These are phyloP conservation scores for Sardinella longiceps DNA, from an alignment of 2,797 vertebrate genomes.

Conservation along the genomic window DNA sequence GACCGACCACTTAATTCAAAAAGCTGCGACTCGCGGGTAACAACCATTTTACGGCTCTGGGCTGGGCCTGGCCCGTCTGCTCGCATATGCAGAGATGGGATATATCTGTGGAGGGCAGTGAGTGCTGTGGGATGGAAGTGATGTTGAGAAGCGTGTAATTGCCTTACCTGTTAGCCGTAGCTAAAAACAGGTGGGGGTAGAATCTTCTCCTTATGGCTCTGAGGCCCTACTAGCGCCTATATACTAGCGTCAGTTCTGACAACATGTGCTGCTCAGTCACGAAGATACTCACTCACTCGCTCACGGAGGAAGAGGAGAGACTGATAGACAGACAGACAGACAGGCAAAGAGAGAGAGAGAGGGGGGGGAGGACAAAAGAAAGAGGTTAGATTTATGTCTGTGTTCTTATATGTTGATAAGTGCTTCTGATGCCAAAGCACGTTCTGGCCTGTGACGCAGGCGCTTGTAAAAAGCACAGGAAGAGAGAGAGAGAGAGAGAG, in stretches of 20 bases:
- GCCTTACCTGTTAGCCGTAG: constrained; percentile 36
- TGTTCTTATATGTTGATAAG: not conserved
- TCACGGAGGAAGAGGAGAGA: not conserved
- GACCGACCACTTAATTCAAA: constrained; percentile 67
- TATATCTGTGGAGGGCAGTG: constrained; percentile 46
- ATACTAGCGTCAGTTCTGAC: not conserved
- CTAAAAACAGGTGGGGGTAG: constrained; percentile 27
- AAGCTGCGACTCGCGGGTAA: constrained; percentile 56
- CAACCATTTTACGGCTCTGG: constrained; percentile 67
- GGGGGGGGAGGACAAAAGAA: not conserved
- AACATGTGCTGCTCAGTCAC: constrained; percentile 16
- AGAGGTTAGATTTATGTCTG: not conserved
- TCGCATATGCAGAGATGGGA: constrained; percentile 23
- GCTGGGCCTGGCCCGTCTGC: too few relatives aligned
- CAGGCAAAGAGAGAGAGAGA: not conserved
- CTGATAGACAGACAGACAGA: not conserved
- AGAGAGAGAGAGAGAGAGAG: not conserved
- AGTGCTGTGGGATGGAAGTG: constrained; percentile 34
- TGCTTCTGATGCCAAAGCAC: constrained; percentile 20
- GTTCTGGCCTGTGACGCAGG: not conserved
- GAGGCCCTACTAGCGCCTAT: too few relatives aligned
- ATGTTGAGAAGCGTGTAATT: constrained; percentile 41
- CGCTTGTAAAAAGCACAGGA: not conserved
- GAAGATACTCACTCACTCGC: too few relatives aligned
- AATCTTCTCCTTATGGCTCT: constrained; percentile 31